phyloP scores from a whole-genome alignment of 2,888 invertebrate genomes.

The Automeris io region DNA sequence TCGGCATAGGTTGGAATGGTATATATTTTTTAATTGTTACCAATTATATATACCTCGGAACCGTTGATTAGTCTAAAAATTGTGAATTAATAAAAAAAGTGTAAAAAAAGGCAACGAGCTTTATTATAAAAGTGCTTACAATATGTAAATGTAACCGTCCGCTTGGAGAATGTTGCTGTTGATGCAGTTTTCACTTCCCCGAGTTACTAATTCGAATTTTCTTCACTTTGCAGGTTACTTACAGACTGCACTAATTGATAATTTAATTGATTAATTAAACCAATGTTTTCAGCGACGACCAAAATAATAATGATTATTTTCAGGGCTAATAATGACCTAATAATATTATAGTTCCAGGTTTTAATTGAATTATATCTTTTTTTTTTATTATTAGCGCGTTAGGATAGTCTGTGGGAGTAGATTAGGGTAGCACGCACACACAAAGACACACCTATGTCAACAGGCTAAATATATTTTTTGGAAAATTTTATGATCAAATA shows the following conservation, averaged over 20 bases:
- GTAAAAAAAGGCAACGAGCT: too few species aligned
- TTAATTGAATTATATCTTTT: conserved; percentile 17
- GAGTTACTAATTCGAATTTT: conserved; percentile 46
- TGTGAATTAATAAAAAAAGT: too few species aligned
- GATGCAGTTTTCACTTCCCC: conserved; percentile 6
- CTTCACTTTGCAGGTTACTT: conserved; percentile 51
- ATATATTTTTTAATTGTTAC: too few species aligned
- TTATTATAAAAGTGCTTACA: too few species aligned
- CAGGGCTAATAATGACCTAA: conserved; percentile 48
- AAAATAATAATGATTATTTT: conserved; percentile 56
- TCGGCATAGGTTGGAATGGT: too few species aligned
- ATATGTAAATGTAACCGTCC: conserved; percentile 9
- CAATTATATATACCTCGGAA: too few species aligned
- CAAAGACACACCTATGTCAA: not conserved
- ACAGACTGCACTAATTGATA: conserved; percentile 37
- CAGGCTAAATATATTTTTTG: not conserved
- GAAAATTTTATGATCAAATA: not conserved
- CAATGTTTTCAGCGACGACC: conserved; percentile 50
- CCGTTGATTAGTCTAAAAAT: too few species aligned
- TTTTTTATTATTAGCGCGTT: conserved; percentile 54
- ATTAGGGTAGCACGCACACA: not conserved
- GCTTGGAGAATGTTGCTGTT: conserved; percentile 6
- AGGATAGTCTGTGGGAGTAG: conserved; percentile 20
- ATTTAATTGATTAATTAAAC: conserved; percentile 30
- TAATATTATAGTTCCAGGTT: conserved; percentile 60